Percentiles rank a stretch among this genome's conserved stretches.
phyloP scores from a whole-genome alignment of 2,113 vertebrate genomes.

The Isurus oxyrinchus region DNA sequence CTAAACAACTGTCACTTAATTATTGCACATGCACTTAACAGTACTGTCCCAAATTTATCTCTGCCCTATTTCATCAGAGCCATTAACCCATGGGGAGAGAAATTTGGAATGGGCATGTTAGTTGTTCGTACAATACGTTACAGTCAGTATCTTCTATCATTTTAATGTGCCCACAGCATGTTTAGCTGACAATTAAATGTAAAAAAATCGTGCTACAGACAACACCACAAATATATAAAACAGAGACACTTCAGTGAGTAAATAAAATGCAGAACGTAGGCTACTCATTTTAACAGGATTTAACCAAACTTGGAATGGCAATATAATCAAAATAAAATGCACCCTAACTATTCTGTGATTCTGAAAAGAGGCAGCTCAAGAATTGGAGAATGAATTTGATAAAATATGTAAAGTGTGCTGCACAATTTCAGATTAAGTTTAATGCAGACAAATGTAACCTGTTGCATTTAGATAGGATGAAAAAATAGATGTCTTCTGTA shows the following conservation, averaged over 20 bases:
- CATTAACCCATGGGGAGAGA: neutral
- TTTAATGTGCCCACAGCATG: neutral
- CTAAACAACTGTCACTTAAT: neutral
- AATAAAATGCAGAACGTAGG: neutral
- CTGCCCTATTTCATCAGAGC: neutral
- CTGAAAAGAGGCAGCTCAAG: neutral
- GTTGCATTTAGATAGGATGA: neutral
- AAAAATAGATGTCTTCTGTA: neutral
- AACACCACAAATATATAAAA: neutral
- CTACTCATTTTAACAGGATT: neutral
- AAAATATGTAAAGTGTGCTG: neutral
- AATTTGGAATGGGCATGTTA: neutral
- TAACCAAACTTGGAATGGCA: neutral
- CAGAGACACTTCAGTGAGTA: neutral
- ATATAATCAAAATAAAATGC: neutral
- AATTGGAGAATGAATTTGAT: neutral
- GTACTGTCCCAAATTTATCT: neutral
- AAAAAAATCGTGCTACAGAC: neutral
- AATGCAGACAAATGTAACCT: neutral
- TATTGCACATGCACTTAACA: neutral
- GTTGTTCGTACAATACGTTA: neutral
- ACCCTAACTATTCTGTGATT: too few species aligned
- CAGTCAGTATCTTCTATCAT: neutral
- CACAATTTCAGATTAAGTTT: neutral
- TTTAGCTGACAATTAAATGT: neutral